phyloP scores from a whole-genome alignment of 64 coral and sea anemone genomes.

The Actinia tenebrosa region DNA sequence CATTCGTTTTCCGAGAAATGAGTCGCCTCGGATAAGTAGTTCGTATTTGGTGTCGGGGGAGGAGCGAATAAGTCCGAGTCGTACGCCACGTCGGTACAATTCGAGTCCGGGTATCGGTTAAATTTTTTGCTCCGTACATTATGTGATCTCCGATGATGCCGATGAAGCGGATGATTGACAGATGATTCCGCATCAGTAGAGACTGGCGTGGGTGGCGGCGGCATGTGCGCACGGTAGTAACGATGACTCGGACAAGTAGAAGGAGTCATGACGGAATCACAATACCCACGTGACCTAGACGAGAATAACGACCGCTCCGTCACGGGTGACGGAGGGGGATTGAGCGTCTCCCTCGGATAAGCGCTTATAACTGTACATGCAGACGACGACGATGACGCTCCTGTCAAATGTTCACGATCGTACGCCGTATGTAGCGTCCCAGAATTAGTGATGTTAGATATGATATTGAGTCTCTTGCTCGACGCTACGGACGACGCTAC shows the following conservation, averaged over 20 bases:
- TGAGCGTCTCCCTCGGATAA: constrained; percentile 73
- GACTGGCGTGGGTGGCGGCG: constrained; percentile 67
- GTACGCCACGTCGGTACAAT: constrained; percentile 68
- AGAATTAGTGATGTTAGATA: constrained; percentile 32
- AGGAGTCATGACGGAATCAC: constrained; percentile 70
- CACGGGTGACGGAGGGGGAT: constrained; percentile 84
- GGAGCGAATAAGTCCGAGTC: constrained; percentile 90
- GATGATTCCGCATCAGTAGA: constrained; percentile 78
- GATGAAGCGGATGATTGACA: constrained; percentile 47
- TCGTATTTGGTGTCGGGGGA: constrained; percentile 84
- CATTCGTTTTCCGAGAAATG: constrained; percentile 86
- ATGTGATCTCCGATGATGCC: constrained; percentile 50
- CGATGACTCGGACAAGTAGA: constrained; percentile 75
- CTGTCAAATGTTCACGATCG: constrained; percentile 86
- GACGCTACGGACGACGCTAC: constrained; percentile 27
- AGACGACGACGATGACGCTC: constrained; percentile 69
- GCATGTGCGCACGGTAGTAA: constrained; percentile 69
- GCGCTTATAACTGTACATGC: constrained; percentile 80
- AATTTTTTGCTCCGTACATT: constrained; percentile 44
- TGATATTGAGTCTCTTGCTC: constrained; percentile 44
- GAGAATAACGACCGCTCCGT: constrained; percentile 79
- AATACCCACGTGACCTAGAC: constrained; percentile 58
- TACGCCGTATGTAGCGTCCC: constrained; percentile 59
- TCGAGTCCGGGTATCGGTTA: constrained; percentile 38
- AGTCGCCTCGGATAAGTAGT: constrained; percentile 83